A percentile compares a stretch with the other conserved stretches of the same genome.
These are phyloP conservation scores for Cebidichthys violaceus DNA, from an alignment of 2,113 vertebrate genomes.

Conservation along the genomic window DNA sequence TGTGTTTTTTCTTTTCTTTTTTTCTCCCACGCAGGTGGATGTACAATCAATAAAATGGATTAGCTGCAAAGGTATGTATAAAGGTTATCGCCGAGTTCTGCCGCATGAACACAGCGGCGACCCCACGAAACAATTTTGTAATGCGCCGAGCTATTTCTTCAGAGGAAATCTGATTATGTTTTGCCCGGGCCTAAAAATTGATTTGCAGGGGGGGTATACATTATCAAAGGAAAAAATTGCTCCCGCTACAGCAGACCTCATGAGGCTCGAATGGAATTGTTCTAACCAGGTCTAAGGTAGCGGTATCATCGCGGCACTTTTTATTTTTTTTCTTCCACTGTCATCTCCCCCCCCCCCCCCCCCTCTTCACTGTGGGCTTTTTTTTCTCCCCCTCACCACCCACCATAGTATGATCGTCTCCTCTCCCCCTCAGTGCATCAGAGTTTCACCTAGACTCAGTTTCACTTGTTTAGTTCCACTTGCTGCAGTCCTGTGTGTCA, in stretches of 20 bases:
- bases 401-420: slow-evolving; percentile 30
- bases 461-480: slow-evolving; percentile 70
- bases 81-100: slow-evolving; percentile 79
- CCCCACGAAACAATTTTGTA: slow-evolving; percentile 79
- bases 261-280: slow-evolving; percentile 40
- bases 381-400: not conserved
- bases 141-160: slow-evolving; percentile 74
- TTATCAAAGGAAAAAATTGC: slow-evolving; percentile 65
- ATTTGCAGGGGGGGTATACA: slow-evolving; percentile 68
- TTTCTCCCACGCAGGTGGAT: slow-evolving; percentile 62
- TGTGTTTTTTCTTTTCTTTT: slow-evolving; percentile 41
- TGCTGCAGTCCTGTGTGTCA: slow-evolving; percentile 62
- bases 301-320: slow-evolving; percentile 28
- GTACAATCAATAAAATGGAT: slow-evolving; percentile 86
- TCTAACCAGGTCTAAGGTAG: slow-evolving; percentile 1
- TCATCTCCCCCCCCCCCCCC: slow-evolving; percentile 30
- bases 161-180: slow-evolving; percentile 76
- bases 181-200: slow-evolving; percentile 63
- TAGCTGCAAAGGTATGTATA: slow-evolving; percentile 81
- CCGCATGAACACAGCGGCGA: slow-evolving; percentile 68
- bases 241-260: slow-evolving; percentile 18
- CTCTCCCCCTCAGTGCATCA: slow-evolving; percentile 45
- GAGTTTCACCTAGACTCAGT: slow-evolving; percentile 62
- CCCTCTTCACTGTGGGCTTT: slow-evolving; percentile 11
- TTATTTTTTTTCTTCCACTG: slow-evolving; percentile 48